Percentiles rank a stretch among this genome's conserved stretches.
Conservation (phyloP, 2,888 invertebrate species). For the Cenopis cana region DNA sequence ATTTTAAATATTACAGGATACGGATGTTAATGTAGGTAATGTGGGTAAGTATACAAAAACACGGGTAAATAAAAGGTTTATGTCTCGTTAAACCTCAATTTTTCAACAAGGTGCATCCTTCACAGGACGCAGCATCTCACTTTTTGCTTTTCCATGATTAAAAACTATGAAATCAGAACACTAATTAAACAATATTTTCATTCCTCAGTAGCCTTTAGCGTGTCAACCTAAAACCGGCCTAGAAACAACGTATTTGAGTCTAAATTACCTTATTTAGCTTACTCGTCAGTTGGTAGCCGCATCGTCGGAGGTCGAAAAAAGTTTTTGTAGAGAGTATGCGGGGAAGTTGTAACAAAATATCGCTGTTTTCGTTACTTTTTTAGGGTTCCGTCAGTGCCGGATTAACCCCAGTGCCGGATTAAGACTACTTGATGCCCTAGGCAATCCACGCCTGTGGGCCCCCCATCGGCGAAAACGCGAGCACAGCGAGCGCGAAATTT, state of each 20-base stretch:
- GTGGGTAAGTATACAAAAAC: too few relatives aligned
- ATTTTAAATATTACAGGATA: too few relatives aligned
- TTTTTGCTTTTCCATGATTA: slow-evolving; percentile 8
- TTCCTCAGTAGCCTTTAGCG: slow-evolving; percentile 10
- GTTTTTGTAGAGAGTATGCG: slow-evolving; percentile 12
- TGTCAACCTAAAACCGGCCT: background rate
- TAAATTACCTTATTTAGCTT: background rate
- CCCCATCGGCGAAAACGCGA: too few relatives aligned
- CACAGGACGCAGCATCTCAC: background rate
- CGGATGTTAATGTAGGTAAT: too few relatives aligned
- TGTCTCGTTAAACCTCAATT: background rate
- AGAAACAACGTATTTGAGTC: background rate
- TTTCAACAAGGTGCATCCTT: slow-evolving; percentile 9
- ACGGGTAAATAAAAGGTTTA: too few relatives aligned
- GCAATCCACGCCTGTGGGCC: too few relatives aligned
- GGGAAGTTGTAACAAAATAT: slow-evolving; percentile 20
- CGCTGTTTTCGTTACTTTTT: slow-evolving; percentile 22
- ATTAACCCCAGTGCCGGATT: too few relatives aligned
- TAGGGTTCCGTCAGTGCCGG: too few relatives aligned
- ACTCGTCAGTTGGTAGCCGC: slow-evolving; percentile 53
- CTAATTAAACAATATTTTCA: slow-evolving; percentile 32
- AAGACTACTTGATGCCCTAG: too few relatives aligned
- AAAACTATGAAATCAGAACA: slow-evolving; percentile 16
- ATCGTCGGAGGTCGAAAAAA: slow-evolving; percentile 52
- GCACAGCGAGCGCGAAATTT: too few relatives aligned